Percentiles rank a stretch among this genome's conserved stretches.
Conservation (phyloP, 2,888 invertebrate species). For the Drosophila buzzatii region DNA sequence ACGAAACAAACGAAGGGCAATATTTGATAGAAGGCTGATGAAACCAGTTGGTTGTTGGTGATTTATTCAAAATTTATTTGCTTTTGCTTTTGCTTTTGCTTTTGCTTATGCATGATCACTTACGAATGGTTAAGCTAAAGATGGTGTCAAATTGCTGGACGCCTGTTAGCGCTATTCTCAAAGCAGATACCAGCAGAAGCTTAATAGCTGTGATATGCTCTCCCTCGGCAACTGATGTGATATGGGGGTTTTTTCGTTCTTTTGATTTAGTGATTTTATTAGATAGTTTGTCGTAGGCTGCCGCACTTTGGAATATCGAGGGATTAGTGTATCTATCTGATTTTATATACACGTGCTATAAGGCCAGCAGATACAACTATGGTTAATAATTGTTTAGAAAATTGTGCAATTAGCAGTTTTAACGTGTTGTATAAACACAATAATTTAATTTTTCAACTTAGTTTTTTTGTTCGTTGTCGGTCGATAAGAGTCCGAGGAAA, state of each 20-base stretch:
- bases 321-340: constrained; percentile 21
- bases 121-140: constrained; percentile 6
- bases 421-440: constrained; percentile 25
- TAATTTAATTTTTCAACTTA: constrained; percentile 41
- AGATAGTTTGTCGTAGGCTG: constrained; percentile 8
- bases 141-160: constrained; percentile 15
- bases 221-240: constrained; percentile 2
- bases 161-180: constrained; percentile 18
- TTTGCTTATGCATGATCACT: constrained; percentile 15
- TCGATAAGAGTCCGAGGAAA: constrained; percentile 31
- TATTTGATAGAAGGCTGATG: constrained; percentile 30
- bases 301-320: constrained; percentile 8
- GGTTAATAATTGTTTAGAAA: constrained; percentile 29
- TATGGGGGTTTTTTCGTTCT: constrained; percentile 41
- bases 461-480: constrained; percentile 10
- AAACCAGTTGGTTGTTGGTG: constrained; percentile 38
- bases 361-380: background rate
- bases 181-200: constrained; percentile 22
- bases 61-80: too few relatives aligned
- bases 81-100: background rate
- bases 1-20: constrained; percentile 16
- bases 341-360: constrained; percentile 34
- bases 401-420: constrained; percentile 39
- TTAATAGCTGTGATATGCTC: constrained; percentile 10
- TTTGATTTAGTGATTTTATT: constrained; percentile 16